Evolutionary conservation across 2,888 invertebrate genomes (phyloP).

Genomic region (Drosophila borealis): DNA sequence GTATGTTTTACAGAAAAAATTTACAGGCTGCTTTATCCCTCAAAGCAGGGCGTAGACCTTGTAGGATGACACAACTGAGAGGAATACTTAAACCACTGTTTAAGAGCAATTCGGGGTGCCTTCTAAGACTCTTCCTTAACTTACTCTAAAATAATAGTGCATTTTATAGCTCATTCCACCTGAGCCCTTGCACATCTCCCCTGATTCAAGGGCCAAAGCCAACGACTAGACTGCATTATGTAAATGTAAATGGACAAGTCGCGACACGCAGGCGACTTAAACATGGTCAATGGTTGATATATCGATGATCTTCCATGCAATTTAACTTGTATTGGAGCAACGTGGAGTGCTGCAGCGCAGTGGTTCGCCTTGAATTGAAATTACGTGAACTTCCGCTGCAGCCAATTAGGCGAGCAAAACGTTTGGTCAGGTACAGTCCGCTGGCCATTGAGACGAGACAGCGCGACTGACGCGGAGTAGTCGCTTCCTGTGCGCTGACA

Average conservation of each 20-base stretch:
- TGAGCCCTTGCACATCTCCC: conserved; percentile 14
- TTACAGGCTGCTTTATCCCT: no score
- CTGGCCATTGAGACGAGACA: conserved; percentile 10
- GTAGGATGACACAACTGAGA: no score
- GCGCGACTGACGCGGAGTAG: conserved; percentile 7
- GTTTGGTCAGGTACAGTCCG: conserved; percentile 33
- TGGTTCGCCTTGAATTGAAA: conserved; percentile 50
- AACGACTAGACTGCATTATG: conserved; percentile 33
- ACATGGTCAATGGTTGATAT: conserved; percentile 26
- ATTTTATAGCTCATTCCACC: conserved; percentile 12
- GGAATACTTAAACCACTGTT: no score
- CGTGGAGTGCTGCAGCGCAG: conserved; percentile 19
- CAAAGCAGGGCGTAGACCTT: no score
- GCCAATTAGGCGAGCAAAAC: conserved; percentile 66
- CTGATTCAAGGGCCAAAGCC: conserved; percentile 31
- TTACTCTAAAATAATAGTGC: neutral
- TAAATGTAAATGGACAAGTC: conserved; percentile 6
- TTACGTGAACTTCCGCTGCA: conserved; percentile 71
- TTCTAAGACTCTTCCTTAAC: neutral
- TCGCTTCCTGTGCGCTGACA: conserved; percentile 50
- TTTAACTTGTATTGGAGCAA: conserved; percentile 58
- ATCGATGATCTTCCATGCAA: conserved; percentile 70
- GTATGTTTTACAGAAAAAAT: no score
- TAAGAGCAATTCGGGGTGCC: no score
- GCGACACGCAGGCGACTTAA: conserved; percentile 27